Evolutionary conservation across 2,797 vertebrate genomes (phyloP).

Genomic region (Macroramphosus scolopax): DNA sequence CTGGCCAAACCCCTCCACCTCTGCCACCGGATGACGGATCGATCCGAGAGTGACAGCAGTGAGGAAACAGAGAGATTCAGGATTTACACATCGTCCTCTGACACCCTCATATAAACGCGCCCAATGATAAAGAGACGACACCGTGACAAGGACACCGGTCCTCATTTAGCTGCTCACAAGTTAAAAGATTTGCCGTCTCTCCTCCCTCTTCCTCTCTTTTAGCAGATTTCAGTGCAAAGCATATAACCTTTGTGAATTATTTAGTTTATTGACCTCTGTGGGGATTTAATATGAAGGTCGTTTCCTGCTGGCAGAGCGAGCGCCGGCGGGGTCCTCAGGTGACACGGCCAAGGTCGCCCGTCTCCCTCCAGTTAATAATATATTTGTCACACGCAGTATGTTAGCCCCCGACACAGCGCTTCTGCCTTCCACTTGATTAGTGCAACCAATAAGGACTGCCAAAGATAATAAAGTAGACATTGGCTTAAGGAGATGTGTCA

Average conservation of each 20-base stretch:
- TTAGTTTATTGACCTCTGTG: conserved; percentile 85
- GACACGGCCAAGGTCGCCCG: conserved; percentile 80
- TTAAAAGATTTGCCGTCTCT: conserved; percentile 71
- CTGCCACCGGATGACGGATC: conserved; percentile 57
- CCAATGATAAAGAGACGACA: conserved; percentile 68
- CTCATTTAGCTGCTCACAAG: conserved; percentile 62
- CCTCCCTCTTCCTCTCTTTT: conserved; percentile 53
- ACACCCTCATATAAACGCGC: conserved; percentile 69
- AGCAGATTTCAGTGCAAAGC: conserved; percentile 76
- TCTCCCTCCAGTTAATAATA: conserved; percentile 82
- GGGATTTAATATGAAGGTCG: conserved; percentile 84
- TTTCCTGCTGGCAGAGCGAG: conserved; percentile 78
- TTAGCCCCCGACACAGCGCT: conserved; percentile 67
- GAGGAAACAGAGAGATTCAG: conserved; percentile 71
- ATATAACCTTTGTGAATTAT: conserved; percentile 86
- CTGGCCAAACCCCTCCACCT: conserved; percentile 18
- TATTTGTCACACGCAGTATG: conserved; percentile 81
- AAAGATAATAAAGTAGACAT: conserved; percentile 83
- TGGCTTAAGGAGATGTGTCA: conserved; percentile 84
- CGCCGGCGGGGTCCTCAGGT: conserved; percentile 80
- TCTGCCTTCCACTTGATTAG: conserved; percentile 83
- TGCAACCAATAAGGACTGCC: conserved; percentile 82
- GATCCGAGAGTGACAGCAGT: conserved; percentile 68
- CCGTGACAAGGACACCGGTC: conserved; percentile 67
- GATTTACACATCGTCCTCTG: conserved; percentile 76